phyloP scores from a whole-genome alignment of 2,113 vertebrate genomes.

The Girardinichthys multiradiatus region DNA sequence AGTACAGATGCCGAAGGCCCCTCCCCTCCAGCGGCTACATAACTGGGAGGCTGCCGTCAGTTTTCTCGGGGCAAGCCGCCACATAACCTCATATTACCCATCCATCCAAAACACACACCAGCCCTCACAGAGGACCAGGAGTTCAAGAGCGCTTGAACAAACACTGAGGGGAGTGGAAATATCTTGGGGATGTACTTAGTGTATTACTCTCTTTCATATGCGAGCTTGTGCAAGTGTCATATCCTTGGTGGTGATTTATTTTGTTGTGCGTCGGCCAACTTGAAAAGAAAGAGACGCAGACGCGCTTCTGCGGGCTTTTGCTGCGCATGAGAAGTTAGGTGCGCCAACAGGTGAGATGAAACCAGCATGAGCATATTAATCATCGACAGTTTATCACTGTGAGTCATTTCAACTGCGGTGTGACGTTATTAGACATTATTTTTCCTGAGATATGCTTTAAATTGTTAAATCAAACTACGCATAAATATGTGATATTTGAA shows the following conservation, averaged over 20 bases:
- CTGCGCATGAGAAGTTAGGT: constrained; percentile 17
- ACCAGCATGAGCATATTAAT: background rate
- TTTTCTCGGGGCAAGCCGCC: constrained; percentile 37
- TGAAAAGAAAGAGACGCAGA: constrained; percentile 9
- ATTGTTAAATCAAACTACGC: background rate
- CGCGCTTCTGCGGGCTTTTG: constrained; percentile 20
- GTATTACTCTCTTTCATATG: constrained; percentile 4
- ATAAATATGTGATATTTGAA: no score
- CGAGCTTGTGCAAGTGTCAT: constrained; percentile 27
- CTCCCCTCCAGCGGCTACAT: constrained; percentile 48
- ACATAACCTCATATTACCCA: constrained; percentile 39
- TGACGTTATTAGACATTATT: background rate
- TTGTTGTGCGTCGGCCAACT: constrained; percentile 18
- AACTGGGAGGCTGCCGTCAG: constrained; percentile 54
- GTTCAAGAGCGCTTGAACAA: constrained; percentile 47
- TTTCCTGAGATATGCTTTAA: background rate
- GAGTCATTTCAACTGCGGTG: background rate
- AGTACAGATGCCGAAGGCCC: constrained; percentile 53
- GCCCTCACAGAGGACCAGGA: constrained; percentile 38
- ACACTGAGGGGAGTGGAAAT: constrained; percentile 51
- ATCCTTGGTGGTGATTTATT: constrained; percentile 1
- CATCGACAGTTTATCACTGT: background rate
- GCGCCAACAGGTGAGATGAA: constrained; percentile 64
- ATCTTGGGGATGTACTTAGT: constrained; percentile 33
- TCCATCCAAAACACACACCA: constrained; percentile 36